A percentile compares a stretch with the other conserved stretches of the same genome.
Evolutionary conservation across 2,113 vertebrate species (phyloP).

Genomic region (Oreochromis aureus): DNA sequence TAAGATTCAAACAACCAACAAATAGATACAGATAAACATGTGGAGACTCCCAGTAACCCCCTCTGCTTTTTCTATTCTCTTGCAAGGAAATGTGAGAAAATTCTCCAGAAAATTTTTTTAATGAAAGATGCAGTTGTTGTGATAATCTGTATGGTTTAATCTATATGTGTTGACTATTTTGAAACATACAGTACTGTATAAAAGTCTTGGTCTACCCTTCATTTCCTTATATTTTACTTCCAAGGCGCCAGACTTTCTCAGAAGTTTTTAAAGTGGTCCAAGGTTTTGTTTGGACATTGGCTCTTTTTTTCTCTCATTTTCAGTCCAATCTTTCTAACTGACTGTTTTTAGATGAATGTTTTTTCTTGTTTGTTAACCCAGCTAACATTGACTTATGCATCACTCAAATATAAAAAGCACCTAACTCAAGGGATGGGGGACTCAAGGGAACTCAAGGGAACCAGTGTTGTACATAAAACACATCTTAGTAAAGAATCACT

Average conservation of each 20-base stretch:
- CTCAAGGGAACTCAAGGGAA: not conserved
- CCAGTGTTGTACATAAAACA: not conserved
- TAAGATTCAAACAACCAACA: constrained; percentile 57
- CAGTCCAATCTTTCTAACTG: not conserved
- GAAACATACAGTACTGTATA: not conserved
- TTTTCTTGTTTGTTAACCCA: not conserved
- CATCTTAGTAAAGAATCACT: not conserved
- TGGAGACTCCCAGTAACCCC: not conserved
- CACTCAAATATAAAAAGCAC: not conserved
- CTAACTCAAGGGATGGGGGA: not conserved
- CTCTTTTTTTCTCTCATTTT: not conserved
- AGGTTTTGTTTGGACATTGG: not conserved
- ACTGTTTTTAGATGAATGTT: not conserved
- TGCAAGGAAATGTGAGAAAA: constrained; percentile 1
- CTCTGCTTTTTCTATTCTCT: not conserved
- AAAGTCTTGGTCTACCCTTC: not conserved
- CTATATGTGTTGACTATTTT: not conserved
- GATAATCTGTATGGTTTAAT: not conserved
- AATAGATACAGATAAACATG: constrained; percentile 55
- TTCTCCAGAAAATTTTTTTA: not conserved
- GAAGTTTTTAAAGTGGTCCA: not conserved
- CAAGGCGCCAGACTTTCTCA: not conserved
- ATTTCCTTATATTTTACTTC: not conserved
- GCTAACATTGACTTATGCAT: not conserved
- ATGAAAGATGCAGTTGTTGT: not conserved